A percentile compares a stretch with the other conserved stretches of the same genome.
Conservation (phyloP, 1,140 invertebrate genomes). For the Diplogasteroides magnus region DNA sequence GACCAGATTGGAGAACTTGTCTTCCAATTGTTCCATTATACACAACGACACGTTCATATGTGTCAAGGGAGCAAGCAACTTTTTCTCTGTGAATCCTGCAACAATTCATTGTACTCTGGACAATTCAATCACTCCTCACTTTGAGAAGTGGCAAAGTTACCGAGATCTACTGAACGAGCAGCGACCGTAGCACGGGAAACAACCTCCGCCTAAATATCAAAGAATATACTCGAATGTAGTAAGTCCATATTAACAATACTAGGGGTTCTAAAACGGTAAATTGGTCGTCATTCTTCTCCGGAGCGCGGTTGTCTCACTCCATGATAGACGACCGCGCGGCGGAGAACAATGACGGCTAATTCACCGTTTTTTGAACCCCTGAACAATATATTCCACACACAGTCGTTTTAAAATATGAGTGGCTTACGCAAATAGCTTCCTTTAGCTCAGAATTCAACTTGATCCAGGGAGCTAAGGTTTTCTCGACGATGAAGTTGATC, state of each 20-base stretch:
- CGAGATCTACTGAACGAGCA: not conserved
- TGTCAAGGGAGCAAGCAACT: not conserved
- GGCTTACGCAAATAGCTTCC: conserved; percentile 1
- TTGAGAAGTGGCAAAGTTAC: not conserved
- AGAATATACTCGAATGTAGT: too few relatives aligned
- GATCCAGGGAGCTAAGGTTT: conserved; percentile 12
- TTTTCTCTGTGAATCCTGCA: conserved; percentile 4
- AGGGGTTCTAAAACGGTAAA: conserved; percentile 2
- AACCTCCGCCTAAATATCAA: too few relatives aligned
- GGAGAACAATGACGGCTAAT: not conserved
- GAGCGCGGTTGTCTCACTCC: not conserved
- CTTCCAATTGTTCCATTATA: conserved; percentile 6
- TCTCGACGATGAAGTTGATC: too few relatives aligned
- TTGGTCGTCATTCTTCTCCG: not conserved
- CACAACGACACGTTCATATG: conserved; percentile 3
- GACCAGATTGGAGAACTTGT: conserved; percentile 1
- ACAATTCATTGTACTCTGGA: not conserved
- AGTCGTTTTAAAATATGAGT: not conserved
- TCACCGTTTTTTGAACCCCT: not conserved
- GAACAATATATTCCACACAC: too few relatives aligned
- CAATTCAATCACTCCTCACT: not conserved
- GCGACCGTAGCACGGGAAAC: not conserved
- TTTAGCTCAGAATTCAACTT: conserved; percentile 3
- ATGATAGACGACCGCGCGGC: not conserved
- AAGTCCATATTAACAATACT: too few relatives aligned